A percentile compares a stretch with the other conserved stretches of the same genome.
These are phyloP conservation scores for Acrobasis suavella DNA, from an alignment of 2,888 invertebrate species.

Conservation along the genomic window DNA sequence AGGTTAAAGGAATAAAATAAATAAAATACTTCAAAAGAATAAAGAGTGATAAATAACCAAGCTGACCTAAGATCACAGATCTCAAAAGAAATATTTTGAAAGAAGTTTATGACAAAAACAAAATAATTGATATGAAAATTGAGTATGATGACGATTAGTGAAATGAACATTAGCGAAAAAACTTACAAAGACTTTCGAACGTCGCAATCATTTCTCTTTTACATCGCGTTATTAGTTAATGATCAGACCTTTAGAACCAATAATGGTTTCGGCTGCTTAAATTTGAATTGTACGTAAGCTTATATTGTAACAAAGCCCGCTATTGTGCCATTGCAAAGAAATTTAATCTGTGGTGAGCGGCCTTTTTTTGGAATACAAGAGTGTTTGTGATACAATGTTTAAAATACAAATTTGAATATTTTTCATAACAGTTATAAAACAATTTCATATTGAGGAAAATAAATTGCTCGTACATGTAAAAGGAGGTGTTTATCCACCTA, in stretches of 20 bases:
- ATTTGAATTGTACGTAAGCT: constrained; percentile 19
- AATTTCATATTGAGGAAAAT: background rate
- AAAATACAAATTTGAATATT: background rate
- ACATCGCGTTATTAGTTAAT: constrained; percentile 20
- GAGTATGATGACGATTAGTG: no score
- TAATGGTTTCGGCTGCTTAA: constrained; percentile 17
- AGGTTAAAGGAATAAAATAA: no score
- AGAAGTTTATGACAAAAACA: no score
- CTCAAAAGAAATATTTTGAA: no score
- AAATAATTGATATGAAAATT: no score
- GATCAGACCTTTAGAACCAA: constrained; percentile 19
- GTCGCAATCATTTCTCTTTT: constrained; percentile 12
- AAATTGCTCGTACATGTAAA: no score
- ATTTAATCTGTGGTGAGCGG: constrained; percentile 24
- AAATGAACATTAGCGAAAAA: no score
- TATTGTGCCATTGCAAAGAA: constrained; percentile 21
- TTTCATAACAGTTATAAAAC: background rate
- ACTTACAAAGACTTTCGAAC: background rate
- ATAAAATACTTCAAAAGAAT: no score
- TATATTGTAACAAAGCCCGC: constrained; percentile 12
- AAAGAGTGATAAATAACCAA: no score
- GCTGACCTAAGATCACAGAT: no score
- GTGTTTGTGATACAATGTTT: background rate
- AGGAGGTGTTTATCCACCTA: no score
- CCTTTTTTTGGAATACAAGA: constrained; percentile 29